A percentile compares a stretch with the other conserved stretches of the same genome.
These are phyloP conservation scores for Scomber scombrus DNA, from an alignment of 2,113 vertebrate species.

Conservation along the genomic window DNA sequence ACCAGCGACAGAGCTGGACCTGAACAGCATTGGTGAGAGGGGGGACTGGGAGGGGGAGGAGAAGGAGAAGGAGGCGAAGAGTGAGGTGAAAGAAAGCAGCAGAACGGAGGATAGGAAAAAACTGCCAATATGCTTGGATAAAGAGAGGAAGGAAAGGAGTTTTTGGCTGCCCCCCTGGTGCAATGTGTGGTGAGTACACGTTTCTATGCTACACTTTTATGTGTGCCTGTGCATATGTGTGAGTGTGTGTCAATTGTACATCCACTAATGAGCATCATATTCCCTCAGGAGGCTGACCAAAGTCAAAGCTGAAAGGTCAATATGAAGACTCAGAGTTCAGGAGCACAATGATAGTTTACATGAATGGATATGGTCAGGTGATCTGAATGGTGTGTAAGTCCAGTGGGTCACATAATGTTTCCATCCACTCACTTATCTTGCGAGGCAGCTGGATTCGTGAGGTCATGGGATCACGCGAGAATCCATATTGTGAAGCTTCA, in stretches of 20 bases:
- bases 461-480: no score
- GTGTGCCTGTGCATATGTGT: slow-evolving; percentile 16
- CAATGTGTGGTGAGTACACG: slow-evolving; percentile 85
- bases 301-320: slow-evolving; percentile 57
- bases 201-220: slow-evolving; percentile 1
- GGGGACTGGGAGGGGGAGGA: slow-evolving; percentile 71
- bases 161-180: slow-evolving; percentile 76
- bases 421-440: no score
- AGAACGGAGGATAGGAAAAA: slow-evolving; percentile 60
- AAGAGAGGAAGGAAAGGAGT: slow-evolving; percentile 66
- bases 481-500: no score
- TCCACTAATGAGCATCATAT: slow-evolving; percentile 28
- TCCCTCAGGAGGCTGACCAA: slow-evolving; percentile 45
- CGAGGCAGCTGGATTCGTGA: no score
- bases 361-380: slow-evolving; percentile 28
- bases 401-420: neutral
- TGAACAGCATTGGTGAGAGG: slow-evolving; percentile 67
- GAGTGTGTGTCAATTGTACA: neutral
- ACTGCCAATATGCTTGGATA: slow-evolving; percentile 75
- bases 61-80: slow-evolving; percentile 53
- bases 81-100: slow-evolving; percentile 59
- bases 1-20: slow-evolving; percentile 80
- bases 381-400: slow-evolving; percentile 12
- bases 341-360: neutral
- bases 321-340: slow-evolving; percentile 16